Evolutionary conservation across 2,113 vertebrate species (phyloP).

Genomic region (Pteropus alecto): DNA sequence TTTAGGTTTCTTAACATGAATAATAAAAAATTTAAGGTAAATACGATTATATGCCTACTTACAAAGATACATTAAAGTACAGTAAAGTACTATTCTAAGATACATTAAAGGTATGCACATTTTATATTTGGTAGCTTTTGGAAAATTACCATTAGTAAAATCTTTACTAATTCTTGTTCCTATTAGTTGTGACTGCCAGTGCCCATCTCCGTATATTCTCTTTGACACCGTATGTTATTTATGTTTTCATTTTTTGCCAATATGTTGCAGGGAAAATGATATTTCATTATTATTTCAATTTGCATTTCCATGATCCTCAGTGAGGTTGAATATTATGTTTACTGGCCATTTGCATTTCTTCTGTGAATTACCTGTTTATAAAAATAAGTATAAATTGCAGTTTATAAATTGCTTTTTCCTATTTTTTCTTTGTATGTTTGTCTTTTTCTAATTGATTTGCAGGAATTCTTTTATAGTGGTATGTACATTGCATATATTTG

Average conservation of each 20-base stretch:
- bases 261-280: background rate
- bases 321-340: background rate
- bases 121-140: slow-evolving; percentile 10
- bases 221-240: background rate
- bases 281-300: background rate
- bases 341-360: background rate
- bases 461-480: background rate
- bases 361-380: background rate
- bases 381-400: background rate
- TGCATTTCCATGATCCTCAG: background rate
- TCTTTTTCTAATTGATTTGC: background rate
- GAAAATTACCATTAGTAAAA: background rate
- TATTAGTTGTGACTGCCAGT: background rate
- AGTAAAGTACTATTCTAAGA: background rate
- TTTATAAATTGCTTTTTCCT: background rate
- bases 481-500: background rate
- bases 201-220: background rate
- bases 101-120: background rate
- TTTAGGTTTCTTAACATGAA: background rate
- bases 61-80: background rate
- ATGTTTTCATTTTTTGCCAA: background rate
- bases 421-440: background rate
- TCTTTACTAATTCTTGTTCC: background rate
- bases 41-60: background rate
- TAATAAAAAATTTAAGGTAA: background rate